Evolutionary conservation across 1,140 invertebrate species (phyloP), one percentile per base, ranked within the genome.

Genomic region (Penaeus vannamei): DNA sequence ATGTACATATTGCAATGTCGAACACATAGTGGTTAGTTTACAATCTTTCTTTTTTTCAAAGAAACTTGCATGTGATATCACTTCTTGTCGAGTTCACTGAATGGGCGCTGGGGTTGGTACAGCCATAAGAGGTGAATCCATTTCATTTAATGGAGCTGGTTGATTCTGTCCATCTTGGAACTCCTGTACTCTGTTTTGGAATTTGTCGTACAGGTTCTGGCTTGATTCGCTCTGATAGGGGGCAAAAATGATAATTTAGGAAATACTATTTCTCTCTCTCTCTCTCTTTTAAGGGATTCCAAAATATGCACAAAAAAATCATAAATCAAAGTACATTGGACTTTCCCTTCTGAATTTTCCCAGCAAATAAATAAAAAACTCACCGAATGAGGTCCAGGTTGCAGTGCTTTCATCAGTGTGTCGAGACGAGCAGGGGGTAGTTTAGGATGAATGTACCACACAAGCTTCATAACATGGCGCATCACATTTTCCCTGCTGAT

Each of bases 381-480:
- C 76, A 90, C 87, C 36, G 91, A 84, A 61, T 81, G 79, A 5
- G 86, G 91, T 2, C 96, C 96, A 10, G 97, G 97, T 92, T 97
- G 96, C 69, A 98, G 93, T n/a, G 96, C 96, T 93, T 98, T 98
- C 93, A 98, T 95, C 26, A 98, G 92, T 0, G 96, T 96, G 88
- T 97, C 96, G 83, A 98, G 93, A 87, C 97, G 95, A 36, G 95
- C 95, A 12, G 95, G 94, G 0, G 97, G 97, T 79, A 99, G 93
- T 93, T 98, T 98, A 20, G 95, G 95, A 94, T 98, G 95, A 85
- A 98, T 96, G 92, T 98, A 97, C 96, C 97, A 98, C 12, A 99
- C 93, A 69, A 99, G 94, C 93, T 98, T 98, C 60, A 99, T 93
- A 91, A 99, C 94, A 94, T 99, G 98, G 66, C 97, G 94, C n/a